Conservation (phyloP, 2,113 vertebrate genomes). For the Heterocephalus glaber region DNA sequence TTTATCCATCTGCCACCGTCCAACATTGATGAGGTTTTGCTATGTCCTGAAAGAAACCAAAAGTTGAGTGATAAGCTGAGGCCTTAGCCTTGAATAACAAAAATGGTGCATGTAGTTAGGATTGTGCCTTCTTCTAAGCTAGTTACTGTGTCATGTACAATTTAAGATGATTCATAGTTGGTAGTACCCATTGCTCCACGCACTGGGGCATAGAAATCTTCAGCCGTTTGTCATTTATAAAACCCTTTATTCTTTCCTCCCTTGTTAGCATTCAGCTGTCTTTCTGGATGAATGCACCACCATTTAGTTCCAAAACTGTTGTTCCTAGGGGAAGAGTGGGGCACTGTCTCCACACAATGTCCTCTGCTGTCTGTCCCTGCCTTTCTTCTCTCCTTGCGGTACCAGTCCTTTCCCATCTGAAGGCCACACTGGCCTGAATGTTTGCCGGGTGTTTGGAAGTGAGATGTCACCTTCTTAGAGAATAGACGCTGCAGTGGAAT, state of each 20-base stretch:
- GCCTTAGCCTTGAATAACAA: neutral
- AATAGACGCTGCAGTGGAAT: neutral
- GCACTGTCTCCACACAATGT: constrained; percentile 58
- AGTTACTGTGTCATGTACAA: neutral
- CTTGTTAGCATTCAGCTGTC: constrained; percentile 62
- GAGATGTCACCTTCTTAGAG: neutral
- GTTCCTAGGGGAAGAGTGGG: neutral
- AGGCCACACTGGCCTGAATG: neutral
- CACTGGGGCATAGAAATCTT: neutral
- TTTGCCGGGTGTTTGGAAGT: neutral
- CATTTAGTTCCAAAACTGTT: neutral
- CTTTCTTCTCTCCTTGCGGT: constrained; percentile 17
- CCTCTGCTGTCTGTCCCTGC: constrained; percentile 35
- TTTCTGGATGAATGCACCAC: constrained; percentile 50
- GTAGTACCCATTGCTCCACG: neutral
- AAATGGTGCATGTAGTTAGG: neutral
- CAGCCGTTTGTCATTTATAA: constrained; percentile 24
- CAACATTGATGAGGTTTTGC: neutral
- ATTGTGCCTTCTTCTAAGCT: neutral
- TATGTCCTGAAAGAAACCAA: neutral
- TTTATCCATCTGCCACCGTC: neutral
- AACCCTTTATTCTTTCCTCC: constrained; percentile 55
- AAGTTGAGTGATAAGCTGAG: neutral
- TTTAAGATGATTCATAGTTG: neutral
- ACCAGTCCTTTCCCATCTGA: constrained; percentile 52